Evolutionary conservation across 2,797 vertebrate species (phyloP).

Genomic region (Leontopithecus rosalia): DNA sequence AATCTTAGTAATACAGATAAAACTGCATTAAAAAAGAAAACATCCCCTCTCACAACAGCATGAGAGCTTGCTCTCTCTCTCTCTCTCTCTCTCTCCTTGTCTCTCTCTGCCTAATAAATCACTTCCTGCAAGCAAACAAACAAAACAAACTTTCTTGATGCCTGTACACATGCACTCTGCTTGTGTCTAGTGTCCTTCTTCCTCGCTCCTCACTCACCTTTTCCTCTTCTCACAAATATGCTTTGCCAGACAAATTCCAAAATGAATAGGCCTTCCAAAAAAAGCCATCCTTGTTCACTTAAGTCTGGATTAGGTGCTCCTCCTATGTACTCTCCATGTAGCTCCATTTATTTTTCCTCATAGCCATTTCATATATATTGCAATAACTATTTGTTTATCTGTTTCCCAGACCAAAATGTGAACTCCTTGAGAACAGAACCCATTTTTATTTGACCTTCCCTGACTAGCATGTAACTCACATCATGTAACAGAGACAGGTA

Average conservation of each 20-base stretch:
- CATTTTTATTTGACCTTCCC: not conserved
- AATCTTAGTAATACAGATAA: constrained; percentile 39
- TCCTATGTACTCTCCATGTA: not conserved
- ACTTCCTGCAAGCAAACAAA: not conserved
- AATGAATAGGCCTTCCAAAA: not conserved
- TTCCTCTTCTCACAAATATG: not conserved
- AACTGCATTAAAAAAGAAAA: not conserved
- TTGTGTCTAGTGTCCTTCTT: not conserved
- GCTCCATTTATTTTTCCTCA: not conserved
- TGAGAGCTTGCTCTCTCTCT: too few species aligned
- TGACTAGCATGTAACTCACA: not conserved
- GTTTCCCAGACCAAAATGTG: not conserved
- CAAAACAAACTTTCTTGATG: not conserved
- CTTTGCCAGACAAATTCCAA: not conserved
- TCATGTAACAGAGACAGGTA: not conserved
- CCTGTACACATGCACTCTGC: not conserved
- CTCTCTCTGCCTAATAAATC: too few species aligned
- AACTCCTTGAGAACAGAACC: not conserved
- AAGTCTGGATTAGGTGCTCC: not conserved
- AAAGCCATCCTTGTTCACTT: not conserved
- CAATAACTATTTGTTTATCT: not conserved
- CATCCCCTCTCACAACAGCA: too few species aligned
- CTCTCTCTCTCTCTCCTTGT: too few species aligned
- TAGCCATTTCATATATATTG: not conserved
- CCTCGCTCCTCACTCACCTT: not conserved